Percentiles rank a stretch among this genome's conserved stretches.
Evolutionary conservation across 2,888 invertebrate genomes (phyloP).

Genomic region (Sesia apiformis): DNA sequence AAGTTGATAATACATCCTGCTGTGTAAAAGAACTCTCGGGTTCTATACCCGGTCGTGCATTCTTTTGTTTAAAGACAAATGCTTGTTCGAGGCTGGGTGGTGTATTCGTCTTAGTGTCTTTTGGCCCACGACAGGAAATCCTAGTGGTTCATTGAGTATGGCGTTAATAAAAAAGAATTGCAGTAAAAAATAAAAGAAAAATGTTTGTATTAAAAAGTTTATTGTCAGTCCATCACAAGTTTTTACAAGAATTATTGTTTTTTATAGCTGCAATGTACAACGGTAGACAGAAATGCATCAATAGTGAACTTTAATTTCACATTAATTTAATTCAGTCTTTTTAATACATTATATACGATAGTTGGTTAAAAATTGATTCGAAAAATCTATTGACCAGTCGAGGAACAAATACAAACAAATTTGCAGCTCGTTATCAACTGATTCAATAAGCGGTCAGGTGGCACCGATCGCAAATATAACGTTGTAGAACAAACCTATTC

Average conservation of each 20-base stretch:
- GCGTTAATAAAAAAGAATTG: not conserved
- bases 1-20: no score
- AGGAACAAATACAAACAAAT: not conserved
- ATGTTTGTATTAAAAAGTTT: slow-evolving; percentile 19
- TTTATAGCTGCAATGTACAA: not conserved
- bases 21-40: no score
- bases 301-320: not conserved
- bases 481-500: no score
- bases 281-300: not conserved
- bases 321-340: not conserved
- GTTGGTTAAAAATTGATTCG: not conserved
- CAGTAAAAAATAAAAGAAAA: not conserved
- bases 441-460: no score
- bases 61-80: no score
- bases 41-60: no score
- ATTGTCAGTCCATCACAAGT: slow-evolving; percentile 32
- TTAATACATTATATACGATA: not conserved
- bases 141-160: not conserved
- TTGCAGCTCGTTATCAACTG: no score
- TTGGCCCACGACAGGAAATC: no score
- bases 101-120: no score
- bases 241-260: not conserved
- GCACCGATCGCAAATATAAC: no score
- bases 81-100: no score
- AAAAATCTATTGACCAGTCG: not conserved